Base-by-base conservation (phyloP, 2,888 invertebrate genomes). In the Myathropa florea region DNA sequence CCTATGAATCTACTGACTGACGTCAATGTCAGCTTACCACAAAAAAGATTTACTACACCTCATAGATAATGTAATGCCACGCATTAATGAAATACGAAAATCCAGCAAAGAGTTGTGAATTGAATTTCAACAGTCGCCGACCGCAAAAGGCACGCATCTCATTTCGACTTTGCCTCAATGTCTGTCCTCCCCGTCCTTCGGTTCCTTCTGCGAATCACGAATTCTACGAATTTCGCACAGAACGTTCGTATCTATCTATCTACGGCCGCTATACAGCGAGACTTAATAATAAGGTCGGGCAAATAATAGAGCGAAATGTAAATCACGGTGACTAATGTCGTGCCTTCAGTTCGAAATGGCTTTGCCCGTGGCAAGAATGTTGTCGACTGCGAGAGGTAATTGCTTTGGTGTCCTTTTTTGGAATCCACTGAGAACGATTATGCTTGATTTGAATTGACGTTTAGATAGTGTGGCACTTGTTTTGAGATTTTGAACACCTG, bases 101-200 rank as follows among this genome's bases (percentile, higher is more conserved):
- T 67, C 53, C 67, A 26, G 67, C 18, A 18, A 67, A 67, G 21
- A 53, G 53, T 28, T 67, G 67, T 53, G 67, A 28, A 67, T 53
- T 53, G 67, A 67, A 67, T 67, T 46, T 30, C 26, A 67, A 67
- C 28, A 28, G 26, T 10, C 4, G 9, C 24, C n/a, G 28, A 9
- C 21, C 53, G 21, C 67, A 67, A 21, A 21, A 46, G 26, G 53
- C 53, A 53, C 53, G 39, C 63, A 36, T 33, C 33, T 23, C 36
- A 64, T 36, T 64, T 64, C n/a, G 33, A 23, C 6, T 36, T 36
- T 39, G 21, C 10, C 61, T 21, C 14, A 0, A 10, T 21, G 46
- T 46, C 18, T 7, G n/a, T 18, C 46, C 39, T 18, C 18, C 18
- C 46, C 46, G 2, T 14, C 7, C 46, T 4, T 4, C 18, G 46